Evolutionary conservation across 2,888 invertebrate species (phyloP).

Genomic region (Zeuzera pyrina): DNA sequence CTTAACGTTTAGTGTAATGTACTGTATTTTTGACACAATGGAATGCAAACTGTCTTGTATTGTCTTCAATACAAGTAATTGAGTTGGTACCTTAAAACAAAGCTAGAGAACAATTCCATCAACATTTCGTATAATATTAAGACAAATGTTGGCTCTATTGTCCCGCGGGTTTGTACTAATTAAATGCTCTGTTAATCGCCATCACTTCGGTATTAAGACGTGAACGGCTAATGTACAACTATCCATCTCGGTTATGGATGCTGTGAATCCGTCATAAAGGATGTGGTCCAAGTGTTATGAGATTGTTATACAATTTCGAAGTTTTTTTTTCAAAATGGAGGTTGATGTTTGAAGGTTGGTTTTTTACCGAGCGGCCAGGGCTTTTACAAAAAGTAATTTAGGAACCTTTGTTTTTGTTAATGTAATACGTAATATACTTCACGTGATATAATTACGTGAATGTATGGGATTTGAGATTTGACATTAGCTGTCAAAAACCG

Average conservation of each 20-base stretch:
- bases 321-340: background rate
- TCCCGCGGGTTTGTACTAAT: conserved; percentile 50
- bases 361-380: background rate
- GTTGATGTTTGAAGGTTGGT: background rate
- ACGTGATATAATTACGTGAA: too few species aligned
- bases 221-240: conserved; percentile 51
- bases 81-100: too few species aligned
- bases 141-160: conserved; percentile 43
- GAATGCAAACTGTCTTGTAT: too few species aligned
- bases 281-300: conserved; percentile 23
- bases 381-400: background rate
- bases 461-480: too few species aligned
- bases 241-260: conserved; percentile 60
- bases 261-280: conserved; percentile 25
- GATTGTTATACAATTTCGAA: conserved; percentile 1
- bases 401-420: too few species aligned
- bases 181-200: conserved; percentile 57
- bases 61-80: too few species aligned
- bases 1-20: too few species aligned
- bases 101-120: too few species aligned
- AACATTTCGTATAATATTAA: conserved; percentile 25
- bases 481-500: too few species aligned
- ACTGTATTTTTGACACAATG: too few species aligned
- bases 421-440: too few species aligned
- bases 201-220: conserved; percentile 53